A percentile compares a stretch with the other conserved stretches of the same genome.
Evolutionary conservation across 2,888 invertebrate species (phyloP).

Genomic region (Napeogenes inachia): DNA sequence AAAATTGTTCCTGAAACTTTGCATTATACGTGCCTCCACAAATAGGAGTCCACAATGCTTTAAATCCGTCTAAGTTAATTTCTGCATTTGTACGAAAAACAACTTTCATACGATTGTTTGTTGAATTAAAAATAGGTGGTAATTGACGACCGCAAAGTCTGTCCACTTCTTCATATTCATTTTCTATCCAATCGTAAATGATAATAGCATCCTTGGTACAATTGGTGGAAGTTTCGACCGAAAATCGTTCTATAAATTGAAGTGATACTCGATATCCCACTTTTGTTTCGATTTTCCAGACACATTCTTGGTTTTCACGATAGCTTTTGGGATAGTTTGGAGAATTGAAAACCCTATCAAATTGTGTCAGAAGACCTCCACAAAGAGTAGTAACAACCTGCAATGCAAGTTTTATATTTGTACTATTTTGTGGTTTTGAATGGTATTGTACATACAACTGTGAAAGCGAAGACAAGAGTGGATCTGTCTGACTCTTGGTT

Average conservation of each 20-base stretch:
- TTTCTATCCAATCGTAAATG: constrained; percentile 77
- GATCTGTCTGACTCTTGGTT: constrained; percentile 57
- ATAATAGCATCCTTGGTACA: constrained; percentile 87
- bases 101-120: constrained; percentile 81
- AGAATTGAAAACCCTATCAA: constrained; percentile 64
- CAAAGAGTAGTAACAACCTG: constrained; percentile 77
- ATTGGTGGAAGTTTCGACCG: constrained; percentile 81
- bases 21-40: constrained; percentile 85
- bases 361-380: constrained; percentile 79
- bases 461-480: constrained; percentile 70
- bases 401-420: constrained; percentile 44
- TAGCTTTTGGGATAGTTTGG: constrained; percentile 82
- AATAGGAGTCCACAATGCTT: constrained; percentile 78
- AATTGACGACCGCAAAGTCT: constrained; percentile 83
- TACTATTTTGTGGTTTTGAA: constrained; percentile 55
- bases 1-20: constrained; percentile 58
- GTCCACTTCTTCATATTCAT: constrained; percentile 73
- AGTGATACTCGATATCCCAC: constrained; percentile 83
- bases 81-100: constrained; percentile 83
- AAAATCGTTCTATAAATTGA: constrained; percentile 83
- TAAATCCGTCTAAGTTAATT: constrained; percentile 85
- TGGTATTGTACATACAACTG: constrained; percentile 83
- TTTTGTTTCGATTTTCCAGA: constrained; percentile 83
- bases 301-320: constrained; percentile 85
- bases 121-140: constrained; percentile 78